Evolutionary conservation across 64 coral and sea anemone species (phyloP), one percentile per base, ranked within the genome.

Genomic region (Trachythela sp.): DNA sequence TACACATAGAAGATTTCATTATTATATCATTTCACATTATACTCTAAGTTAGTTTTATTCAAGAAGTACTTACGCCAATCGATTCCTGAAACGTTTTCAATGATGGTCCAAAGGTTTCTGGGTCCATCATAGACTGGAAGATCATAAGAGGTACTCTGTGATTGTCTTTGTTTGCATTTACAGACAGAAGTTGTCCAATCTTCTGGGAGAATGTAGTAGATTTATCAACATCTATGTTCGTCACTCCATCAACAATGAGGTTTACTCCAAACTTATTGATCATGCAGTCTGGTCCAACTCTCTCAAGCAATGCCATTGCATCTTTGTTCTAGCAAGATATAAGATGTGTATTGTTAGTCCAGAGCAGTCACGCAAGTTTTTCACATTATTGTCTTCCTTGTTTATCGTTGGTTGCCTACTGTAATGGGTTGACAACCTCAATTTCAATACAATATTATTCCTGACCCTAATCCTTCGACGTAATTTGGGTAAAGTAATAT

Each of bases 241-340:
- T 2, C 1, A 4, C 8, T 20, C 75, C 37, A 8, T 80, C 75
- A 34, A 35, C 8, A 17, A 29, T 80, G 15, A 80, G 8, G 38
- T 80, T 80, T 0, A 80, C 37, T 15, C 75, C 75, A 80, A 80
- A 80, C 37, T 80, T 80, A 30, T 80, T 80, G 1, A 80, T 80
- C 75, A 80, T 38, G 8, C 33, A 35, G 31, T 80, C 75, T 34
- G 75, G 75, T 1, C 75, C 75, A 30, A 80, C 34, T 80, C 37
- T 17, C 34, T 39, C 75, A 20, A 80, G 75, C 20, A 80, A 39
- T 0, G 0, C 8, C 75, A 35, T 35, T 8, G 75, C 75, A 22
- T 37, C 75, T 13, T 9, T 9, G 75, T 35, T 80, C 75, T 80
- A 52, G 56, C 5, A 64, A 27, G 26, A 27, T n/a, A 64, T 0